Conservation (phyloP, 2,888 invertebrate genomes). For the Acleris cristana region DNA sequence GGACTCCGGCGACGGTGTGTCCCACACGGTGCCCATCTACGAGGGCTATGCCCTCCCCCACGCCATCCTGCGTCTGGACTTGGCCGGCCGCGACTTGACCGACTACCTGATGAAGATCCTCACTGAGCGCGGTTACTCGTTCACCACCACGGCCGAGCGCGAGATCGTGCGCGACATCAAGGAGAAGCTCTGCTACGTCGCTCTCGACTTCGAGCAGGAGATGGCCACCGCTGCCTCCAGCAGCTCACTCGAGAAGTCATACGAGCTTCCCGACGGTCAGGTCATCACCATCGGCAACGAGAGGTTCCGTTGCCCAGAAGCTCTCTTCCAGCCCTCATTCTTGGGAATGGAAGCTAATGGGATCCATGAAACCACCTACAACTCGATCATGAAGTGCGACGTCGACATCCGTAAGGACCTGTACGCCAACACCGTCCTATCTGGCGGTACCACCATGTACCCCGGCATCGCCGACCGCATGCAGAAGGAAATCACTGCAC, state of each 20-base stretch:
- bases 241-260: slow-evolving; percentile 96
- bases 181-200: slow-evolving; percentile 95
- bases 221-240: slow-evolving; percentile 97
- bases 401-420: slow-evolving; percentile 98
- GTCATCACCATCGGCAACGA: slow-evolving; percentile 97
- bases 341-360: slow-evolving; percentile 94
- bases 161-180: slow-evolving; percentile 98
- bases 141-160: slow-evolving; percentile 95
- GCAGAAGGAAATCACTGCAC: slow-evolving; percentile 96
- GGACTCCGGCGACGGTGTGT: slow-evolving; percentile 97
- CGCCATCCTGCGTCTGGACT: slow-evolving; percentile 95
- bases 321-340: slow-evolving; percentile 97
- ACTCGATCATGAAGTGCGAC: slow-evolving; percentile 99
- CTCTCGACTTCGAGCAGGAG: slow-evolving; percentile 95
- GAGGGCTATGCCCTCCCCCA: slow-evolving; percentile 96
- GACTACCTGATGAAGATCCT: slow-evolving; percentile 97
- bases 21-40: slow-evolving; percentile 97
- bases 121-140: slow-evolving; percentile 94
- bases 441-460: slow-evolving; percentile 97
- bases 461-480: slow-evolving; percentile 96
- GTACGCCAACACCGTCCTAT: slow-evolving; percentile 97
- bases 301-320: slow-evolving; percentile 97
- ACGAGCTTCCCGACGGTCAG: slow-evolving; percentile 96
- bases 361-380: slow-evolving; percentile 96
- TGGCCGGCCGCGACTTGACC: slow-evolving; percentile 95